These are phyloP conservation scores for Diceros bicornis DNA, from an alignment of 2,797 vertebrate genomes.

Conservation along the genomic window DNA sequence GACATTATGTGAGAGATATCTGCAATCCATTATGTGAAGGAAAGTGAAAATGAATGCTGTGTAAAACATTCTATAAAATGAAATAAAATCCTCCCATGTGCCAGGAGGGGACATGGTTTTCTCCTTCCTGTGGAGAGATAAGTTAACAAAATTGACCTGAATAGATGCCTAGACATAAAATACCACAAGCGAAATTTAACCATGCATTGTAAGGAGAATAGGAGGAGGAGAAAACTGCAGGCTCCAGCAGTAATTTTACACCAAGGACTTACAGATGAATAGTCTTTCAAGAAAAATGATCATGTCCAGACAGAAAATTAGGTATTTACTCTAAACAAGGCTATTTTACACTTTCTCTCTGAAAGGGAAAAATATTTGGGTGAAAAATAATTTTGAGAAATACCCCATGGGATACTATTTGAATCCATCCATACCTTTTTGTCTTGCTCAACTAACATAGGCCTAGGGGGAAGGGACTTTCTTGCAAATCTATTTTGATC, in stretches of 20 bases:
- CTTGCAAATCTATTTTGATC: constrained; percentile 3
- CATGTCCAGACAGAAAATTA: not conserved
- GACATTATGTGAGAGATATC: not conserved
- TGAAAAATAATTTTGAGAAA: constrained; percentile 46
- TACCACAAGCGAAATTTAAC: not conserved
- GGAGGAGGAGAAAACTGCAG: not conserved
- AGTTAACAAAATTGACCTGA: constrained; percentile 27
- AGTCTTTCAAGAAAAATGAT: not conserved
- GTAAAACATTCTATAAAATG: not conserved
- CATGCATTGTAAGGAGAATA: not conserved
- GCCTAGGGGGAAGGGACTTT: not conserved
- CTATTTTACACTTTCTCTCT: not conserved
- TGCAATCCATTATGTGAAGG: not conserved
- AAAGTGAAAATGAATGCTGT: not conserved
- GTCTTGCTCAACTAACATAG: not conserved
- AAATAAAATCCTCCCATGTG: not conserved
- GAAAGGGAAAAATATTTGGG: not conserved
- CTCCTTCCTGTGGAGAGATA: constrained; percentile 23
- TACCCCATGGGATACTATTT: not conserved
- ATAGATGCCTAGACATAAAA: constrained; percentile 10
- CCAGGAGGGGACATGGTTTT: not conserved
- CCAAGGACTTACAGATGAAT: not conserved
- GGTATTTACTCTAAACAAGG: not conserved
- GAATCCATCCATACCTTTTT: not conserved
- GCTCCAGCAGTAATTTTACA: constrained; percentile 50